A percentile compares a stretch with the other conserved stretches of the same genome.
Conservation (phyloP, 2,797 vertebrate genomes). For the Sphaeramia orbicularis region DNA sequence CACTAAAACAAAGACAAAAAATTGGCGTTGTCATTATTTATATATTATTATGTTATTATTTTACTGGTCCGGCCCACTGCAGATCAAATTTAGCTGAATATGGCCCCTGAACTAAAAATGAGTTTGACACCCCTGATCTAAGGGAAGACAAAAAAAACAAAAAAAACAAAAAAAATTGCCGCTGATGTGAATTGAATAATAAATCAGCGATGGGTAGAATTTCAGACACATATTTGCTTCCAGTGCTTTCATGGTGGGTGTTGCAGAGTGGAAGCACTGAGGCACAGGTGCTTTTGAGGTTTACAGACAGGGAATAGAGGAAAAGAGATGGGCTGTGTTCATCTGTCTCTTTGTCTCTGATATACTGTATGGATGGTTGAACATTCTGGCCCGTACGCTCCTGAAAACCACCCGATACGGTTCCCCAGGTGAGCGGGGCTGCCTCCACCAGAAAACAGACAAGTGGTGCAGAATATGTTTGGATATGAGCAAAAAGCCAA, state of each 20-base stretch:
- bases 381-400: constrained; percentile 32
- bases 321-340: constrained; percentile 21
- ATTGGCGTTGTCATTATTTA: no score
- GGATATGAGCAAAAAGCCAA: constrained; percentile 21
- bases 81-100: no score
- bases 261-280: constrained; percentile 3
- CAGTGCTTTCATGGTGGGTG: no score
- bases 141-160: no score
- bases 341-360: constrained; percentile 55
- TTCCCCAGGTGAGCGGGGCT: constrained; percentile 29
- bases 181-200: not conserved
- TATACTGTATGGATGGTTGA: constrained; percentile 46
- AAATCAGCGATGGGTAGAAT: not conserved
- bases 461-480: constrained; percentile 7
- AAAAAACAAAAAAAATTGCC: not conserved
- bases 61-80: no score
- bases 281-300: constrained; percentile 28
- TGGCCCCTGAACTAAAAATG: no score
- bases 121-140: no score
- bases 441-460: constrained; percentile 8
- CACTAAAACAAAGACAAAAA: no score
- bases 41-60: no score
- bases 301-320: constrained; percentile 16
- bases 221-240: not conserved
- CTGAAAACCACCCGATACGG: constrained; percentile 29